Percentiles rank a stretch among this genome's conserved stretches.
Conservation (phyloP, 2,888 invertebrate species). For the Chymomyza amoena region DNA sequence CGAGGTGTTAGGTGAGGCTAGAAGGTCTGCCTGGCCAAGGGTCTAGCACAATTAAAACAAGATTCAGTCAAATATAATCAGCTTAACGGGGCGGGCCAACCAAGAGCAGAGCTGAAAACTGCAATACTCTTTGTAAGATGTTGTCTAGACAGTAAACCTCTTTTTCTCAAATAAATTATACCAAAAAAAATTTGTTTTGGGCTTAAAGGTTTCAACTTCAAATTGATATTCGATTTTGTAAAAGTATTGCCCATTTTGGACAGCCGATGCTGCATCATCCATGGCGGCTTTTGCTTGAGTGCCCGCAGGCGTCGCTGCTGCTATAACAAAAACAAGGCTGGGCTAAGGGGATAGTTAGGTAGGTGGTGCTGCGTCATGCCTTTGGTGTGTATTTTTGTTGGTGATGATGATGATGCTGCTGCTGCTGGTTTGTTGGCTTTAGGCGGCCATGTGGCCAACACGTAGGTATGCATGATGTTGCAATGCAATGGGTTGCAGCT, state of each 20-base stretch:
- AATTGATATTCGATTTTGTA: no score
- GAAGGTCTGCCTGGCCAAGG: no score
- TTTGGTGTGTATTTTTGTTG: constrained; percentile 49
- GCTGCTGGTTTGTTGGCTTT: background rate
- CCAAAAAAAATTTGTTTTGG: no score
- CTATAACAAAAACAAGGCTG: constrained; percentile 50
- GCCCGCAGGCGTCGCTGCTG: constrained; percentile 31
- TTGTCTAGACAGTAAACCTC: no score
- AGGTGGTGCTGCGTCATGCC: background rate
- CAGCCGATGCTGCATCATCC: constrained; percentile 50
- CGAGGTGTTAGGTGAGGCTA: no score
- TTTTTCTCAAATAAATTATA: no score
- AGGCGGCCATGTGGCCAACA: background rate
- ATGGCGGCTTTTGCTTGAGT: constrained; percentile 40
- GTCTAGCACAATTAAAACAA: no score
- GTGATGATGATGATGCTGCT: background rate
- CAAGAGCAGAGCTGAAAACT: no score
- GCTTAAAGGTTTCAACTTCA: no score
- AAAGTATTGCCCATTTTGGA: background rate
- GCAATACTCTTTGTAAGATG: no score
- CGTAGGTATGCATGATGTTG: background rate
- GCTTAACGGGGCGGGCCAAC: no score
- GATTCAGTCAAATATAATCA: no score
- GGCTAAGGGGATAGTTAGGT: background rate
- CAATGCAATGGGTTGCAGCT: constrained; percentile 10